phyloP scores from a whole-genome alignment of 2,113 vertebrate genomes.

The Petrocephalus zakoni region DNA sequence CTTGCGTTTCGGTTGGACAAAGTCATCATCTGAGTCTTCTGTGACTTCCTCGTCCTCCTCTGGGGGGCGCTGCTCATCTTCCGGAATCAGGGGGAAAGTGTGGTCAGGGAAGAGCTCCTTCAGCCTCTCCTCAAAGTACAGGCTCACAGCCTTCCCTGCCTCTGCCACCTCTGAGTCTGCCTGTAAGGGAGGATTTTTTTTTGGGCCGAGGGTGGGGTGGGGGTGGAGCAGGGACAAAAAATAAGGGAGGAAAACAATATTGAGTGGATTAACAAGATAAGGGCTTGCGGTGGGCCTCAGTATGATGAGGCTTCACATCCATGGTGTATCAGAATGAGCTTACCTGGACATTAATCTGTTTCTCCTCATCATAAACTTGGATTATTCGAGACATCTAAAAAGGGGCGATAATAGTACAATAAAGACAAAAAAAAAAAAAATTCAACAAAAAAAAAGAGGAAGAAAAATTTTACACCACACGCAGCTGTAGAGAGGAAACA shows the following conservation, averaged over 20 bases:
- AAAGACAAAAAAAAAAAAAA: constrained; percentile 67
- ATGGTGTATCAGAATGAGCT: constrained; percentile 81
- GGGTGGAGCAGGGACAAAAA: constrained; percentile 22
- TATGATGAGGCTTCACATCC: constrained; percentile 77
- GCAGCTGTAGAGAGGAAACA: constrained; percentile 50
- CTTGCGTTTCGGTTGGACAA: constrained; percentile 90
- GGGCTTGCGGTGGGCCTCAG: constrained; percentile 49
- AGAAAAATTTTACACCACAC: constrained; percentile 63
- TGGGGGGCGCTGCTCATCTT: constrained; percentile 68
- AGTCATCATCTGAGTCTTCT: constrained; percentile 91
- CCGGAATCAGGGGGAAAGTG: constrained; percentile 80
- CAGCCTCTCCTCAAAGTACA: constrained; percentile 94
- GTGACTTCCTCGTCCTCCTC: constrained; percentile 77
- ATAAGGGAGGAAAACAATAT: constrained; percentile 48
- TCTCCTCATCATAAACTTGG: constrained; percentile 99
- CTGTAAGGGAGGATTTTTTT: constrained; percentile 51
- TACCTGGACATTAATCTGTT: constrained; percentile 99
- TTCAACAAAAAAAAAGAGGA: constrained; percentile 52
- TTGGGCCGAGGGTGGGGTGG: background rate
- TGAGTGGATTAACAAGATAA: constrained; percentile 53
- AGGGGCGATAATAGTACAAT: constrained; percentile 93
- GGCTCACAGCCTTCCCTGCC: constrained; percentile 85
- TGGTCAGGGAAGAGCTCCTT: constrained; percentile 84
- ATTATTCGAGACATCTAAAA: constrained; percentile 99
- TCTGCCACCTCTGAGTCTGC: constrained; percentile 95